Evolutionary conservation across 2,888 invertebrate species (phyloP).

Genomic region (Rhingia campestris): DNA sequence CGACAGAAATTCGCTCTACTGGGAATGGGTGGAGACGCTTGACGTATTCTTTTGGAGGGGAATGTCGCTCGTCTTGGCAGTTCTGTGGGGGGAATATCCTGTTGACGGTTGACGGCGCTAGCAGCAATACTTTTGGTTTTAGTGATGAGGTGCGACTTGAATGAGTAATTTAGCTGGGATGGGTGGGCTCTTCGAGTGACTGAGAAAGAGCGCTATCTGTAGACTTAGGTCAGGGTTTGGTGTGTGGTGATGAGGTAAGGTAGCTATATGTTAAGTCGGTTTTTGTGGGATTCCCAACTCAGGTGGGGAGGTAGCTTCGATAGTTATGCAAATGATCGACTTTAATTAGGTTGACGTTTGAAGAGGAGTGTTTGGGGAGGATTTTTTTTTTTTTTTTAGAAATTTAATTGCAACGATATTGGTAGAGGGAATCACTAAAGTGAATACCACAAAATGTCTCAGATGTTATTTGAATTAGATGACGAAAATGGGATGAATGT

Average conservation of each 20-base stretch:
- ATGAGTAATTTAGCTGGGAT: constrained; percentile 44
- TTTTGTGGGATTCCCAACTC: constrained; percentile 40
- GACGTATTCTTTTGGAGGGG: constrained; percentile 15
- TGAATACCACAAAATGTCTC: too few relatives aligned
- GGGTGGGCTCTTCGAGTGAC: neutral
- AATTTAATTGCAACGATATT: too few relatives aligned
- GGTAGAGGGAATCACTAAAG: too few relatives aligned
- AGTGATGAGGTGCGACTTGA: constrained; percentile 46
- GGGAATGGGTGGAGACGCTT: neutral
- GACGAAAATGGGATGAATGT: too few relatives aligned
- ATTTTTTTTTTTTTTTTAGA: too few relatives aligned
- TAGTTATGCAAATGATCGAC: too few relatives aligned
- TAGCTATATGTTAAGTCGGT: constrained; percentile 7
- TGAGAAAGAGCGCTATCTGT: constrained; percentile 25
- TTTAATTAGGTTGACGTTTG: too few relatives aligned
- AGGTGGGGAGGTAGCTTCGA: constrained; percentile 17
- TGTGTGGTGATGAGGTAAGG: neutral
- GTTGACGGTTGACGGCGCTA: constrained; percentile 5
- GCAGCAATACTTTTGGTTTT: constrained; percentile 16
- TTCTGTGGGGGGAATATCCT: constrained; percentile 42
- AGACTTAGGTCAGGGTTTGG: constrained; percentile 65
- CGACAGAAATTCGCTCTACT: constrained; percentile 22
- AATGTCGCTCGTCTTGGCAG: constrained; percentile 10
- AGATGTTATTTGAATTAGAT: too few relatives aligned
- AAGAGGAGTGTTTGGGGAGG: too few relatives aligned